phyloP scores from a whole-genome alignment of 2,888 invertebrate genomes.

The Caenorhabditis sp. region DNA sequence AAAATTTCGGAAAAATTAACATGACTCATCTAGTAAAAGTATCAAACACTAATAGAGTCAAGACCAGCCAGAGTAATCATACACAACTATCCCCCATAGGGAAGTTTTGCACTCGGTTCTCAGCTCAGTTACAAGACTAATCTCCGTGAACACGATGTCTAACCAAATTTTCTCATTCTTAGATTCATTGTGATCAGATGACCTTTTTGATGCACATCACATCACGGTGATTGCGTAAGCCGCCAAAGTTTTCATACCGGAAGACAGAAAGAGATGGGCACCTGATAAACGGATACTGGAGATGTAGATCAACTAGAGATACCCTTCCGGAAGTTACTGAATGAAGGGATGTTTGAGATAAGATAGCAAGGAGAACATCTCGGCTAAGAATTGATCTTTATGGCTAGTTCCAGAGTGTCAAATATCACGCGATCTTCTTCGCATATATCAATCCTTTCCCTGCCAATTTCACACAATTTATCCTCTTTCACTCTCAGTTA shows the following conservation, averaged over 20 bases:
- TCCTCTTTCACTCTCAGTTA: background rate
- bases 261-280: constrained; percentile 9
- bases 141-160: too few species aligned
- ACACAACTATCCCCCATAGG: too few species aligned
- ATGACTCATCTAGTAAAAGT: too few species aligned
- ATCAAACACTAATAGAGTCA: too few species aligned
- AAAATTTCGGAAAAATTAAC: too few species aligned
- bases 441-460: constrained; percentile 35
- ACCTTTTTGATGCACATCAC: constrained; percentile 44
- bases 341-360: background rate
- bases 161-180: too few species aligned
- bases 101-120: too few species aligned
- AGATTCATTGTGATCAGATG: constrained; percentile 6
- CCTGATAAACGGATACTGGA: background rate
- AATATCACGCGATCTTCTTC: constrained; percentile 45
- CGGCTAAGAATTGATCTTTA: background rate
- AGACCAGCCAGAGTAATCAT: too few species aligned
- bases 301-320: background rate
- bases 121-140: too few species aligned
- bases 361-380: background rate
- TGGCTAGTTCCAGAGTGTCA: constrained; percentile 34
- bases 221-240: constrained; percentile 34
- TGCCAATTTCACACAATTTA: constrained; percentile 16
- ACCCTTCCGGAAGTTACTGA: background rate
- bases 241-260: constrained; percentile 43